Evolutionary conservation across 2,888 invertebrate species (phyloP), one percentile per base, ranked within the genome.

Genomic region (Andrena marginata): DNA sequence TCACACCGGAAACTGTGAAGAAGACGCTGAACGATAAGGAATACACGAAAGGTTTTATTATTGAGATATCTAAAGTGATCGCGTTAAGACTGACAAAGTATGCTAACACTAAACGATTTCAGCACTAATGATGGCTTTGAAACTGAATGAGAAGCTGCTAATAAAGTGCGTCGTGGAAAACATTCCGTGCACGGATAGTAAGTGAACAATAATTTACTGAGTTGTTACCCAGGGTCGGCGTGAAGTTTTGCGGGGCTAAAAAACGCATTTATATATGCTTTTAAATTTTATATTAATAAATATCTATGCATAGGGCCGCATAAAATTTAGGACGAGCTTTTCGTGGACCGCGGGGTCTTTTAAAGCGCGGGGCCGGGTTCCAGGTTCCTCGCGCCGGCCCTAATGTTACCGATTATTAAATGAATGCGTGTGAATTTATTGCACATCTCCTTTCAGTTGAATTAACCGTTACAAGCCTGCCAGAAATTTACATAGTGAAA

Each of bases 111-210:
- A 73, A 2, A 68, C 26, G 33, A 70, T 65, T 95, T 94, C 89
- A 91, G 99, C 99, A 0, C 94, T 99, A 13, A 96, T 97, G 91
- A 97, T 97, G 95, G 96, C 99, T 0, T 94, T 99, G 74, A 97
- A 97, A 91, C 95, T 99, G 71, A 98, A 98, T 93, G 98, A 99
- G 91, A 95, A 95, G 16, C 92, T 94, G 59, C 93, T 99, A 23
- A 96, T 98, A 73, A 96, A 96, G 85, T 96, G 97, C 94, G 97
- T 97, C 42, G 93, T 99, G 20, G 99, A 99, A 94, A 95, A 95
- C 35, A 96, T 98, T 42, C 98, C 98, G 1, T 94, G 96, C 4
- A 94, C 94, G 71, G 96, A 98, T 90, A 96, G 98, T 98, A 94
- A 96, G 96, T 92, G 13, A 23, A 65, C 1, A 72, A 48, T 23